These are phyloP conservation scores for Capromys pilorides DNA, from an alignment of 2,797 vertebrate species.

Conservation along the genomic window DNA sequence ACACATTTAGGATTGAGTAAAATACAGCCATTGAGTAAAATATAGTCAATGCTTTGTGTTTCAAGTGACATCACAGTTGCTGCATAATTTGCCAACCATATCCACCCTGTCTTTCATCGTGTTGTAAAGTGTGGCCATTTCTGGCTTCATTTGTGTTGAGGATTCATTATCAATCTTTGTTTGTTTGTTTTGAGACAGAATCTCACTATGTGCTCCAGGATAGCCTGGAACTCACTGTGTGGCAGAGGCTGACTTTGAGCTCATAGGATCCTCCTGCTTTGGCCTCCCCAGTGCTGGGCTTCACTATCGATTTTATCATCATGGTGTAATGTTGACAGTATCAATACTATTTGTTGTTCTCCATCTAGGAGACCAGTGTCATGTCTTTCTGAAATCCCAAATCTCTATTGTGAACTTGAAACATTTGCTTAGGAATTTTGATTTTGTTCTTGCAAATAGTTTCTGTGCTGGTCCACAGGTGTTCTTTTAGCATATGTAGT, in stretches of 20 bases:
- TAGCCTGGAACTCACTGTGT: neutral
- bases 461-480: neutral
- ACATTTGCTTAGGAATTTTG: neutral
- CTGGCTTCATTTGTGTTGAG: neutral
- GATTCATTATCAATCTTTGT: neutral
- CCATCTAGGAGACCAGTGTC: neutral
- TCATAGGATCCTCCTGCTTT: neutral
- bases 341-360: neutral
- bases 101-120: neutral
- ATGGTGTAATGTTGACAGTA: neutral
- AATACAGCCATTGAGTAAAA: neutral
- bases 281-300: neutral
- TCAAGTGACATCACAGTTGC: neutral
- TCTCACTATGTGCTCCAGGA: neutral
- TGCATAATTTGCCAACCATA: neutral
- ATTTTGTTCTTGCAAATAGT: neutral
- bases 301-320: neutral
- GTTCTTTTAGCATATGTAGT: neutral
- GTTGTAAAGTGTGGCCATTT: neutral
- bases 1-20: neutral
- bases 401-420: neutral
- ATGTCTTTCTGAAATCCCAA: neutral
- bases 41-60: neutral
- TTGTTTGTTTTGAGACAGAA: neutral
- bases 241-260: neutral